These are phyloP conservation scores for Rotaria magnacalcarata DNA, from an alignment of 2,888 invertebrate genomes.

Conservation along the genomic window DNA sequence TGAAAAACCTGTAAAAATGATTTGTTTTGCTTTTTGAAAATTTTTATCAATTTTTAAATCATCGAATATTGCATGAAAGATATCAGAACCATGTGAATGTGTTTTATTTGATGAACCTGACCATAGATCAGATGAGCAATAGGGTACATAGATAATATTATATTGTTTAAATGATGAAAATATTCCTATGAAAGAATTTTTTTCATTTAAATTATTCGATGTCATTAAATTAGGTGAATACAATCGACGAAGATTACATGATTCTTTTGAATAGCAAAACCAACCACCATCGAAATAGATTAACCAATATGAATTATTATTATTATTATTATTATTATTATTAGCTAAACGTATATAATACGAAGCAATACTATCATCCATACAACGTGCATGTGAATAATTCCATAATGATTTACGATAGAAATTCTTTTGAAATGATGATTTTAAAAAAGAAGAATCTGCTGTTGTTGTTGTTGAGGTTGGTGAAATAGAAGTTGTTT, in stretches of 20 bases:
- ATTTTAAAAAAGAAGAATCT: background rate
- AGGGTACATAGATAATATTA: slow-evolving; percentile 43
- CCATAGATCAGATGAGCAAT: slow-evolving; percentile 46
- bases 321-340: background rate
- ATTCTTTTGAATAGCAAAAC: slow-evolving; percentile 39
- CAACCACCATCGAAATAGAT: slow-evolving; percentile 42
- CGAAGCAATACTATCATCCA: slow-evolving; percentile 39
- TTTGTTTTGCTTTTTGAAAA: slow-evolving; percentile 36
- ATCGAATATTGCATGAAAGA: slow-evolving; percentile 37
- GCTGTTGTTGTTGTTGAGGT: background rate
- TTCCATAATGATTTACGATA: slow-evolving; percentile 16
- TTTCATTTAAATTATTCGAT: slow-evolving; percentile 33
- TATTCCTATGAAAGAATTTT: slow-evolving; percentile 35
- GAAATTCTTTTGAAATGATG: background rate
- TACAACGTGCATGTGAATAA: slow-evolving; percentile 36
- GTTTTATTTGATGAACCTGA: slow-evolving; percentile 37
- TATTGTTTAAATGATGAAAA: slow-evolving; percentile 28
- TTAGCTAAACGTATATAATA: slow-evolving; percentile 40
- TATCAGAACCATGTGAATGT: slow-evolving; percentile 34
- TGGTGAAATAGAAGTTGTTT: background rate
- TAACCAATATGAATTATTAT: background rate
- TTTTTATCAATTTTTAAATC: slow-evolving; percentile 36
- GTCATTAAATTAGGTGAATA: slow-evolving; percentile 38
- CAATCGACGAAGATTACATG: slow-evolving; percentile 30
- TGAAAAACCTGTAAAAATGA: slow-evolving; percentile 40